Conservation (phyloP, 2,888 invertebrate species). For the Dryomyza anilis region DNA sequence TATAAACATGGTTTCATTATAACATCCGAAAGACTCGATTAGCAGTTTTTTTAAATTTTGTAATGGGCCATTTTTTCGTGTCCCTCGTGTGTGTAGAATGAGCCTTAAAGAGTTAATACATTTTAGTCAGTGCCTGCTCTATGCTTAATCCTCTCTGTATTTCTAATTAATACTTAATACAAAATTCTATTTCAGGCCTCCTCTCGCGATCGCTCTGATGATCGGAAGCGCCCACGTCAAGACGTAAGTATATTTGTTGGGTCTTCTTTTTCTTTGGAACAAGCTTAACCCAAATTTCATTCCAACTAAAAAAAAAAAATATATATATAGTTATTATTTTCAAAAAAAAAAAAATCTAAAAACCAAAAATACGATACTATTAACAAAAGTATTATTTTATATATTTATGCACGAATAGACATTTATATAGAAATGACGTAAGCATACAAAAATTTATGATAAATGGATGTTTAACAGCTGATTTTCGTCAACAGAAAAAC, state of each 20-base stretch:
- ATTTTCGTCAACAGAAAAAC: not conserved
- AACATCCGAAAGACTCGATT: too few species aligned
- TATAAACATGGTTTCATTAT: too few species aligned
- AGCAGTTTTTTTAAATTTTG: too few species aligned
- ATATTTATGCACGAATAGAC: conserved; percentile 42
- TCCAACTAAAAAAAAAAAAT: conserved; percentile 17
- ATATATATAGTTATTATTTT: not conserved
- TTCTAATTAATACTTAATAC: too few species aligned
- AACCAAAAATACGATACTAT: conserved; percentile 27
- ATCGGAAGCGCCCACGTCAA: conserved; percentile 57
- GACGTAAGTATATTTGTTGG: conserved; percentile 52
- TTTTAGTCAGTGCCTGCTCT: conserved; percentile 13
- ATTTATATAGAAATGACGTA: conserved; percentile 38
- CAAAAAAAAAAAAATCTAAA: too few species aligned
- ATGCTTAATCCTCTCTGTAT: too few species aligned
- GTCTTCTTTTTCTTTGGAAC: too few species aligned
- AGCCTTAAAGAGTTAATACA: too few species aligned
- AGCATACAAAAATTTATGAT: conserved; percentile 10
- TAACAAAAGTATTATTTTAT: conserved; percentile 40
- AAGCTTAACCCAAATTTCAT: too few species aligned
- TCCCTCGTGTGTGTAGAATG: too few species aligned
- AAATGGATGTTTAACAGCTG: conserved; percentile 19
- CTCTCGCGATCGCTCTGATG: conserved; percentile 57
- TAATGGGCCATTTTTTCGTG: too few species aligned
- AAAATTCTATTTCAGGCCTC: conserved; percentile 43